Base-by-base conservation (phyloP, 2,888 invertebrate genomes). In the Meiosimyza platycephala region DNA sequence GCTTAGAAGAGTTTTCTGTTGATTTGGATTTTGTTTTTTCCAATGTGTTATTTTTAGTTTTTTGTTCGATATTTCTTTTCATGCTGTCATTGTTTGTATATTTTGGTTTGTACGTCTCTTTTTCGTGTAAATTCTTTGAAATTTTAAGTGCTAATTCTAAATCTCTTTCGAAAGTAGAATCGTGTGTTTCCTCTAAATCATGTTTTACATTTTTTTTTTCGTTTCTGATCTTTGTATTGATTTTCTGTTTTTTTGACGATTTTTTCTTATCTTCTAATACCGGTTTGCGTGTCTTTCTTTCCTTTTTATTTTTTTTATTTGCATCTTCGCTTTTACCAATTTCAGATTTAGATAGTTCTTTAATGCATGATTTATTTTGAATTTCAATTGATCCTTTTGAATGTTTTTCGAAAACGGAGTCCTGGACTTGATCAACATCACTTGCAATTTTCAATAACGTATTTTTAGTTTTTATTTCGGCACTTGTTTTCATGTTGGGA, bases 91-190 rank as follows among this genome's bases (percentile, higher is more conserved):
- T 18, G 28, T 11, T 28, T 16, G 47, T 7, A 6, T 59, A 22
- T 18, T 60, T 13, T n/a, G 6, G 18, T 7, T 5, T 28, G 28
- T 3, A 28, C 3, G 40, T 71, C 66, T 75, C 71, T 69, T 66
- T 54, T 50, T 70, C 18, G 6, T 47, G 72, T 7, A 54, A 18
- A 65, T 64, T 40, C 16, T 75, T 77, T 0, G 83, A 84, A 1
- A 75, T 47, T 28, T 75, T 47, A 16, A 81, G 6, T 0, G 78
- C 82, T 1, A 33, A 51, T 51, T 78, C 18, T 0, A 83, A 50
- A 1, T 79, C 75, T 0, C 50, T 66, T 4, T 81, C 71, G 12
- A 60, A 67, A n/a, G 54, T 63, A 51, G 51, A 28, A 0, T 72
- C 71, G 15, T 40, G 7, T 3, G 9, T 40, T 40, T 40, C 40